Evolutionary conservation across 2,888 invertebrate species (phyloP), one percentile per base, ranked within the genome.

Genomic region (Nephrocerus scutellatus): DNA sequence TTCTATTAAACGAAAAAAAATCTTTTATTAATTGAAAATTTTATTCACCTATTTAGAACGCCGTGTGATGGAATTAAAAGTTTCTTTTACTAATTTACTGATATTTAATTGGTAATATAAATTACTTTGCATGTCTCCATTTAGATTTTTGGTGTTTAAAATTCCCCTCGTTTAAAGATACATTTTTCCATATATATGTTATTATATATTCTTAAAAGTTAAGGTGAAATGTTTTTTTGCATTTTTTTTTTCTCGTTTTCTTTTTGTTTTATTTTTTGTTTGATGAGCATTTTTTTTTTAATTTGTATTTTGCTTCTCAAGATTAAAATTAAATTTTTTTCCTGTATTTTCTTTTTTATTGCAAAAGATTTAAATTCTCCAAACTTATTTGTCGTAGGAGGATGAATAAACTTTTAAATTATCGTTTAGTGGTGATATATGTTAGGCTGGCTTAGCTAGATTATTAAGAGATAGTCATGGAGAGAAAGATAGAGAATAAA

Each of bases 381-480:
- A 46, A 47, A 41, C 19, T 45, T 41, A 30, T 48, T 40, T 50
- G 48, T 55, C 47, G 49, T 48, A 49, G 46, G 48, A 51, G 48
- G 52, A 43, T 48, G 49, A 52, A 51, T 47, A 51, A 50, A 46
- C 38, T 49, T 50, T 54, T 47, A 51, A 49, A 51, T 57, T 54
- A 46, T 44, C 46, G 51, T 56, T 62, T 55, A 60, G 49, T 60
- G 63, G 57, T 59, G 60, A 58, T 59, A 62, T 57, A 59, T 61
- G 61, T 62, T 62, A 62, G 58, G 62, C 60, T 61, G 63, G 60
- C 59, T 64, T 61, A 60, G 59, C 60, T 64, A 53, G 47, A 55
- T 52, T 44, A 44, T 39, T 39, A 42, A 43, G 43, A 51, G 41
- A 46, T 44, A 48, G 39, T 41, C 48, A 50, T 33, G 46, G 48